Evolutionary conservation across 2,113 vertebrate species (phyloP).

Genomic region (Rhizomys pruinosus): DNA sequence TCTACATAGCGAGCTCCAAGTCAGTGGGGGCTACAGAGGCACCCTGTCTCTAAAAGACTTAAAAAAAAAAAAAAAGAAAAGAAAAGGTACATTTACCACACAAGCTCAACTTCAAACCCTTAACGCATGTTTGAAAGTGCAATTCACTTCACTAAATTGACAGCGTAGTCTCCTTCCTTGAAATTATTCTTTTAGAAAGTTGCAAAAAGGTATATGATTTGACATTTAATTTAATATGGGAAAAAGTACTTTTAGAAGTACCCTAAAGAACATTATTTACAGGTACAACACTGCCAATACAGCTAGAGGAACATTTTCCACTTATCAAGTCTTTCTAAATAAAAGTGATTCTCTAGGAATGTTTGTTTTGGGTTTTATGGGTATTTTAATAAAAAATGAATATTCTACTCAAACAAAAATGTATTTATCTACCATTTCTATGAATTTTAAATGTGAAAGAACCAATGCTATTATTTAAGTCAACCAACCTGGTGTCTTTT

Average conservation of each 20-base stretch:
- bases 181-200: conserved; percentile 61
- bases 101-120: conserved; percentile 26
- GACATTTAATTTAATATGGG: conserved; percentile 23
- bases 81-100: neutral
- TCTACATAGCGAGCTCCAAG: too few relatives aligned
- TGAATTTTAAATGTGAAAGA: conserved; percentile 76
- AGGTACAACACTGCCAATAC: neutral
- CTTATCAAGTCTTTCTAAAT: conserved; percentile 67
- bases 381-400: conserved; percentile 78
- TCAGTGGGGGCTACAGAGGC: too few relatives aligned
- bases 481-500: conserved; percentile 12
- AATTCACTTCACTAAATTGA: conserved; percentile 42
- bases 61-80: too few relatives aligned
- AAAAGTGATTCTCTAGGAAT: conserved; percentile 72
- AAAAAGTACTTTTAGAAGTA: conserved; percentile 59
- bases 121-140: conserved; percentile 28
- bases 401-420: conserved; percentile 57
- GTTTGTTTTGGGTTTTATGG: conserved; percentile 54
- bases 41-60: too few relatives aligned
- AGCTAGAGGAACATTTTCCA: conserved; percentile 37
- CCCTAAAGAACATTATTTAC: conserved; percentile 60
- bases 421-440: conserved; percentile 73
- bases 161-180: neutral
- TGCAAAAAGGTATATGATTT: conserved; percentile 50
- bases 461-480: conserved; percentile 63